Conservation (phyloP, 2,113 vertebrate species). For the Mesitornis unicolor region DNA sequence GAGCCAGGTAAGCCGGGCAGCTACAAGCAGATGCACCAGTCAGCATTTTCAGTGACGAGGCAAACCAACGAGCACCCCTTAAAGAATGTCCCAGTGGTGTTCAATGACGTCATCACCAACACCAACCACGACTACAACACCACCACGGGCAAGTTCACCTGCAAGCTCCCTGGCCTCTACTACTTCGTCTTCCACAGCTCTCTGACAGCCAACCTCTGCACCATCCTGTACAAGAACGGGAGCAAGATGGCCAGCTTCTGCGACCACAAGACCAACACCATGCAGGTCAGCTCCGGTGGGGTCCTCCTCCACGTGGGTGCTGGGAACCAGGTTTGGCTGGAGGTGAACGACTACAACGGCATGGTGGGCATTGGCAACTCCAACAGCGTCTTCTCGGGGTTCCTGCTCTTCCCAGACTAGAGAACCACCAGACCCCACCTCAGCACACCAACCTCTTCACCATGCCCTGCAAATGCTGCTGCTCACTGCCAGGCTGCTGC, state of each 20-base stretch:
- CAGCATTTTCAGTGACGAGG: constrained; percentile 78
- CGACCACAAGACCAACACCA: constrained; percentile 69
- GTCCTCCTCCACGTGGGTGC: constrained; percentile 52
- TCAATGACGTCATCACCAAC: constrained; percentile 73
- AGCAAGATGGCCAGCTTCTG: constrained; percentile 75
- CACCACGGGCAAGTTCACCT: constrained; percentile 77
- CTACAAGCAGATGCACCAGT: constrained; percentile 65
- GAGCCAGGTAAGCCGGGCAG: constrained; percentile 39
- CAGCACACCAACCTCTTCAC: accelerated
- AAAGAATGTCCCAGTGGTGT: constrained; percentile 52
- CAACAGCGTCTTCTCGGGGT: constrained; percentile 83
- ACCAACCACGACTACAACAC: constrained; percentile 65
- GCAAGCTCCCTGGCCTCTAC: constrained; percentile 76
- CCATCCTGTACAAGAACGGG: constrained; percentile 13
- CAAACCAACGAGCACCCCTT: constrained; percentile 10
- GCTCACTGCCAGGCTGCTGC: not conserved
- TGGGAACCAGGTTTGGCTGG: constrained; percentile 76
- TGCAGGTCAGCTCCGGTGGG: constrained; percentile 80
- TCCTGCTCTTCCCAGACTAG: constrained; percentile 81
- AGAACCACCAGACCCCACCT: not conserved
- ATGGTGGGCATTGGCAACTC: constrained; percentile 70
- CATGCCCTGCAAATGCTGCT: not conserved
- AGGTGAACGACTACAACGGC: constrained; percentile 72
- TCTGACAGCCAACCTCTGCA: constrained; percentile 69
- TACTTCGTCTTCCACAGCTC: constrained; percentile 82